These are phyloP conservation scores for Pipa parva DNA, from an alignment of 2,113 vertebrate genomes.

Conservation along the genomic window DNA sequence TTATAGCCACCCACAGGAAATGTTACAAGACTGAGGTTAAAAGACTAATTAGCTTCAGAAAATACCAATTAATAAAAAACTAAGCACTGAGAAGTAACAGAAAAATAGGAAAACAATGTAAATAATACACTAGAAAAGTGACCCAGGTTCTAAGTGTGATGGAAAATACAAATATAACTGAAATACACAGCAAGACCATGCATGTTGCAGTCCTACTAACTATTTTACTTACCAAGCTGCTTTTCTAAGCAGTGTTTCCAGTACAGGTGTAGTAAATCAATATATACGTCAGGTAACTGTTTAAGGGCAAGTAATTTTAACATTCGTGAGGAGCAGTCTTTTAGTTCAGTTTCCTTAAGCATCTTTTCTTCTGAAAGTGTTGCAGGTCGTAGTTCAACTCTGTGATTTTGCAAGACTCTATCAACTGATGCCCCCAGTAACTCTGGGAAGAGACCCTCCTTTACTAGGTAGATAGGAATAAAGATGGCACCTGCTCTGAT, in stretches of 20 bases:
- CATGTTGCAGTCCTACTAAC: too few species aligned
- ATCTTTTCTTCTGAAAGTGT: conserved; percentile 88
- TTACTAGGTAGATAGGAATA: conserved; percentile 89
- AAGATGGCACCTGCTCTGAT: conserved; percentile 82
- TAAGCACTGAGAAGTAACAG: too few species aligned
- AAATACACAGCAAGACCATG: too few species aligned
- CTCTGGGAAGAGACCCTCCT: conserved; percentile 83
- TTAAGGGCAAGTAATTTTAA: conserved; percentile 86
- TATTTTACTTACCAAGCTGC: conserved; percentile 73
- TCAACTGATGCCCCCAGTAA: conserved; percentile 73
- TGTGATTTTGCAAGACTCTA: conserved; percentile 86
- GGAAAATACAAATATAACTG: too few species aligned
- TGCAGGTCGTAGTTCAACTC: conserved; percentile 85
- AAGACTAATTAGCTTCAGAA: background rate
- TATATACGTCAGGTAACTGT: conserved; percentile 78
- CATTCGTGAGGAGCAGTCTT: conserved; percentile 81
- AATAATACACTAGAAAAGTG: too few species aligned
- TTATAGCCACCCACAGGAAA: too few species aligned
- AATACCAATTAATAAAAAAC: background rate
- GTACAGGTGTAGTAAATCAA: conserved; percentile 75
- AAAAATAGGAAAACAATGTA: too few species aligned
- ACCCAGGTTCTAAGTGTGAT: too few species aligned
- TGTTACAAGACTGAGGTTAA: too few species aligned
- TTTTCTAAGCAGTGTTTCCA: conserved; percentile 73
- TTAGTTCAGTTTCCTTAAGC: conserved; percentile 75